Conservation (phyloP, 2,113 vertebrate genomes). For the Triplophysa tibetana region DNA sequence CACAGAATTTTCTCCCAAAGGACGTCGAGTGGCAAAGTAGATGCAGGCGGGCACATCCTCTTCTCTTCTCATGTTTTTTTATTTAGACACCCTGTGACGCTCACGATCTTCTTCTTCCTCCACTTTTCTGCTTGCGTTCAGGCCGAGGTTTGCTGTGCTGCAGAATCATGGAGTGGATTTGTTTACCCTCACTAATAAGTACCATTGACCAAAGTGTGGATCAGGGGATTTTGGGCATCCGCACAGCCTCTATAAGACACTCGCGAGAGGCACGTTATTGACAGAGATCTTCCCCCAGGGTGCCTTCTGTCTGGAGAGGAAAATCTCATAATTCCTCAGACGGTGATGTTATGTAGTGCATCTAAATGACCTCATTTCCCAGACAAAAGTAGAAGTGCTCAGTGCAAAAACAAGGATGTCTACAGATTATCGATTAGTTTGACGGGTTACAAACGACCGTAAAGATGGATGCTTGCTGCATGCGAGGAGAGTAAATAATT, state of each 20-base stretch:
- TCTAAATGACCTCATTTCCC: constrained; percentile 9
- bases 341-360: neutral
- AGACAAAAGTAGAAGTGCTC: neutral
- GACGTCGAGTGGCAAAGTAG: neutral
- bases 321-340: neutral
- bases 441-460: neutral
- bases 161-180: neutral
- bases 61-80: neutral
- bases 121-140: neutral
- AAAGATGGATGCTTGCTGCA: neutral
- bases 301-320: constrained; percentile 25
- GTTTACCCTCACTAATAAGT: constrained; percentile 43
- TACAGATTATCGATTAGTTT: neutral
- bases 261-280: constrained; percentile 48
- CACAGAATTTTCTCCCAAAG: neutral
- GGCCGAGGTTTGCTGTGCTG: neutral
- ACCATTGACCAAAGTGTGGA: constrained; percentile 36
- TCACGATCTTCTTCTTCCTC: constrained; percentile 4
- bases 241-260: constrained; percentile 37
- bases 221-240: constrained; percentile 30
- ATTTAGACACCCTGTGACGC: neutral
- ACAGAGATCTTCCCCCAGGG: constrained; percentile 53
- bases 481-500: neutral
- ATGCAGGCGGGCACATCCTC: neutral
- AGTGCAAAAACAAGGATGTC: neutral